Percentiles rank a stretch among this genome's conserved stretches.
phyloP scores from a whole-genome alignment of 2,113 vertebrate genomes.

The Phylloscopus trochilus region DNA sequence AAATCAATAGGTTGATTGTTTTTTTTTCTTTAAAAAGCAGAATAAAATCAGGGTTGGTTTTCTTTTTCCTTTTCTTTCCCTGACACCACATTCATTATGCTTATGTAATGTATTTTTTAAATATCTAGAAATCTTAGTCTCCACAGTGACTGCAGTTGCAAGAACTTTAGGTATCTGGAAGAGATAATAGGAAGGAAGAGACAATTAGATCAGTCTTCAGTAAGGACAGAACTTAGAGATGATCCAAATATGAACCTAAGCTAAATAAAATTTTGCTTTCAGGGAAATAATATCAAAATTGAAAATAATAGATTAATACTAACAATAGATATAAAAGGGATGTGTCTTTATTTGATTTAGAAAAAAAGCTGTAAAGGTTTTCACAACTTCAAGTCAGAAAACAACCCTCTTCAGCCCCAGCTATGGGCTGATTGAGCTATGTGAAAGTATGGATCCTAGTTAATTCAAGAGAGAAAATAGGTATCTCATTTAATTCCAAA shows the following conservation, averaged over 20 bases:
- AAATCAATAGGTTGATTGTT: neutral
- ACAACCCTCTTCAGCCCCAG: neutral
- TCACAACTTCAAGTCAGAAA: neutral
- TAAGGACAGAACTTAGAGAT: neutral
- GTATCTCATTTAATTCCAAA: neutral
- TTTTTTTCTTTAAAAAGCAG: neutral
- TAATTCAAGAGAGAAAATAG: neutral
- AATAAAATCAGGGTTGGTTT: neutral
- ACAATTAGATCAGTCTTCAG: neutral
- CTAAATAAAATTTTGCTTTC: neutral
- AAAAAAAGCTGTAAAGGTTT: fast-evolving
- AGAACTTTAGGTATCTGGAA: neutral
- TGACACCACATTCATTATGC: neutral
- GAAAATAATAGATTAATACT: neutral
- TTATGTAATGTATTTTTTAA: neutral
- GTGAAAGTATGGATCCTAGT: neutral
- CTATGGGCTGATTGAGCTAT: neutral
- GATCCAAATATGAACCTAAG: neutral
- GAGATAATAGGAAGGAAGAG: neutral
- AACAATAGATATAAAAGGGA: neutral
- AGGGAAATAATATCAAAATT: neutral
- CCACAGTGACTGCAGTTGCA: neutral
- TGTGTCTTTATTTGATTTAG: neutral
- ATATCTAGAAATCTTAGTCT: neutral
- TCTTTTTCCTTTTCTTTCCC: neutral